These are phyloP conservation scores for Ellobium chinense DNA, from an alignment of 2,888 invertebrate genomes.

Conservation along the genomic window DNA sequence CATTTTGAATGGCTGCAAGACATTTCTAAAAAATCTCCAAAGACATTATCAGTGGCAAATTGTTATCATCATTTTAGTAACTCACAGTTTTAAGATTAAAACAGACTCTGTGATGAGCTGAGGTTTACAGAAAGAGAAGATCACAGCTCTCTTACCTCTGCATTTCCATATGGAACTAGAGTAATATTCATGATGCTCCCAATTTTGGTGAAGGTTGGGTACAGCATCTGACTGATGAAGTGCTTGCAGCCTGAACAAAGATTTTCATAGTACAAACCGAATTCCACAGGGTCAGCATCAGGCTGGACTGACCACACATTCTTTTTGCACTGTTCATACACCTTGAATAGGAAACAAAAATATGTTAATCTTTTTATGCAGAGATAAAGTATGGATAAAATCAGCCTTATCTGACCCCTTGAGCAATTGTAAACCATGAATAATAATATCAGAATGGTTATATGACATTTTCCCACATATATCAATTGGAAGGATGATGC, in stretches of 20 bases:
- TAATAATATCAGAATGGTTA: no score
- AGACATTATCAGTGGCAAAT: no score
- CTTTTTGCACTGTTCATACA: slow-evolving; percentile 46
- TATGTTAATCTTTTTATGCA: neutral
- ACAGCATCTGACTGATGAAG: slow-evolving; percentile 69
- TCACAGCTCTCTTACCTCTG: slow-evolving; percentile 62
- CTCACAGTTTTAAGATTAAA: no score
- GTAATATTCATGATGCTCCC: slow-evolving; percentile 71
- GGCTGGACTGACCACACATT: slow-evolving; percentile 8
- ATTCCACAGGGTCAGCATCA: slow-evolving; percentile 61
- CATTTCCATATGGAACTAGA: slow-evolving; percentile 77
- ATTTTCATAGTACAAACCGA: slow-evolving; percentile 76
- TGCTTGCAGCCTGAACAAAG: slow-evolving; percentile 75
- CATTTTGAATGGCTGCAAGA: no score
- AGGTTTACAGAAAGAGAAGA: no score
- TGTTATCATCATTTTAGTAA: no score
- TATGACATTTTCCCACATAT: no score
- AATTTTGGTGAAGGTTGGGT: slow-evolving; percentile 62
- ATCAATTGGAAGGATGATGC: no score
- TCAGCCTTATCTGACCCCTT: neutral
- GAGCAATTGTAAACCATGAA: no score
- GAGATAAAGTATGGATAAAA: no score
- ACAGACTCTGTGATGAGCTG: no score
- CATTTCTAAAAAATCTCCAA: no score
- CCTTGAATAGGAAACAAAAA: slow-evolving; percentile 36